Evolutionary conservation across 2,113 vertebrate genomes (phyloP).

Genomic region (Mesitornis unicolor): DNA sequence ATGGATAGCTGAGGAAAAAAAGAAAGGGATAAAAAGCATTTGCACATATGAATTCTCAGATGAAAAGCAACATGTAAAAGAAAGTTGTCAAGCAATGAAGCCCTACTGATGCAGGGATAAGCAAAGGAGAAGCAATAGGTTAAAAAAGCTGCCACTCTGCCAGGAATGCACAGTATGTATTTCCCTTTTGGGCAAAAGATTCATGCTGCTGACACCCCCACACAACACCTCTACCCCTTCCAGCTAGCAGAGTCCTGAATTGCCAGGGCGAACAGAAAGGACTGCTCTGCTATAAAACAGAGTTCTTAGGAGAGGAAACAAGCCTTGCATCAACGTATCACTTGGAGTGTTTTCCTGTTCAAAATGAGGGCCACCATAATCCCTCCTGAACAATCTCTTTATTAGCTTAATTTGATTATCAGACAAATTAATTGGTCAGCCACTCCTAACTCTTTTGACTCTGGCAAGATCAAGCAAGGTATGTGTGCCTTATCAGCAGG

Average conservation of each 20-base stretch:
- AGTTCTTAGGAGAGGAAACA: background rate
- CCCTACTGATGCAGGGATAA: background rate
- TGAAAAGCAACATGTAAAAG: conserved; percentile 1
- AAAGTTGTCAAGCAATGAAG: conserved; percentile 29
- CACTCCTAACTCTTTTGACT: background rate
- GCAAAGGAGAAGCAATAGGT: background rate
- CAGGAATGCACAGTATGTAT: accelerated
- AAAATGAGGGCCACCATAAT: background rate
- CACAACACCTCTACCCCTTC: background rate
- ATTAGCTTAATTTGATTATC: background rate
- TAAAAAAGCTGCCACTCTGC: conserved; percentile 11
- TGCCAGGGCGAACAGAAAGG: background rate
- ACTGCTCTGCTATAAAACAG: background rate
- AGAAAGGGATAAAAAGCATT: accelerated
- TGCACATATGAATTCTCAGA: background rate
- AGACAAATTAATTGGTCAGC: background rate
- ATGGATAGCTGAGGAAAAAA: background rate
- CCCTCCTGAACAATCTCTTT: background rate
- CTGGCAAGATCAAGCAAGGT: background rate
- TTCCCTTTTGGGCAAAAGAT: background rate
- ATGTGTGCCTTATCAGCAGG: background rate
- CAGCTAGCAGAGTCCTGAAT: background rate
- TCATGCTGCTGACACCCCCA: background rate
- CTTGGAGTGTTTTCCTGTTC: background rate
- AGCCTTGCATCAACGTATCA: background rate